Evolutionary conservation across 2,113 vertebrate species (phyloP).

Genomic region (Entomyzon cyanotis): DNA sequence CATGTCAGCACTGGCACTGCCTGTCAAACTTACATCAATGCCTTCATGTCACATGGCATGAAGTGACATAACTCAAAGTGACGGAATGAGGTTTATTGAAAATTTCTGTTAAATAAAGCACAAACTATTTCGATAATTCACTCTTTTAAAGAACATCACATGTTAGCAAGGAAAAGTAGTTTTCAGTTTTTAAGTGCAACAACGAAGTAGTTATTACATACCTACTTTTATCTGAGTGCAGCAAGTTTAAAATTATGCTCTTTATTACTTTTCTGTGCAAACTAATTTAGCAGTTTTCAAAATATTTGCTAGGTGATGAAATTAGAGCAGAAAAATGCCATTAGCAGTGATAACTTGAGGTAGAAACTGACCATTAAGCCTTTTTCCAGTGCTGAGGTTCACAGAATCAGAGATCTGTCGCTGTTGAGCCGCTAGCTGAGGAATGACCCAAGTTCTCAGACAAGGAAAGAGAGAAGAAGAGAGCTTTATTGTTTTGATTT

Average conservation of each 20-base stretch:
- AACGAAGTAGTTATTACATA: background rate
- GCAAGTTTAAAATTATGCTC: background rate
- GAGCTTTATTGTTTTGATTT: too few species aligned
- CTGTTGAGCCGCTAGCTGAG: too few species aligned
- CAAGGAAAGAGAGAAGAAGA: too few species aligned
- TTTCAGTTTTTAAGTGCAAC: background rate
- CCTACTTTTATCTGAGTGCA: background rate
- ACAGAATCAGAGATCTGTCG: background rate
- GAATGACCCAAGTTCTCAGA: too few species aligned
- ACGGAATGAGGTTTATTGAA: slow-evolving; percentile 14
- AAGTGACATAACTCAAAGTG: slow-evolving; percentile 35
- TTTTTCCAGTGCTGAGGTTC: background rate
- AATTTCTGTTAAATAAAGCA: slow-evolving; percentile 32
- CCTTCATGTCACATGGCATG: background rate
- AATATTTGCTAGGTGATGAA: background rate
- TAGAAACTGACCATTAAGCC: background rate
- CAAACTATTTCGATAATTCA: background rate
- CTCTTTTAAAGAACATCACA: background rate
- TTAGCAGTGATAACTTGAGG: background rate
- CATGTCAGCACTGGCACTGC: background rate
- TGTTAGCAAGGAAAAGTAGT: background rate
- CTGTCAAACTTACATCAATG: slow-evolving; percentile 26
- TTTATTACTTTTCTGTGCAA: background rate
- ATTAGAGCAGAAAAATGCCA: background rate
- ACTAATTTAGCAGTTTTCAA: background rate